A percentile compares a stretch with the other conserved stretches of the same genome.
phyloP scores from a whole-genome alignment of 2,113 vertebrate genomes.

The Percina caprodes region DNA sequence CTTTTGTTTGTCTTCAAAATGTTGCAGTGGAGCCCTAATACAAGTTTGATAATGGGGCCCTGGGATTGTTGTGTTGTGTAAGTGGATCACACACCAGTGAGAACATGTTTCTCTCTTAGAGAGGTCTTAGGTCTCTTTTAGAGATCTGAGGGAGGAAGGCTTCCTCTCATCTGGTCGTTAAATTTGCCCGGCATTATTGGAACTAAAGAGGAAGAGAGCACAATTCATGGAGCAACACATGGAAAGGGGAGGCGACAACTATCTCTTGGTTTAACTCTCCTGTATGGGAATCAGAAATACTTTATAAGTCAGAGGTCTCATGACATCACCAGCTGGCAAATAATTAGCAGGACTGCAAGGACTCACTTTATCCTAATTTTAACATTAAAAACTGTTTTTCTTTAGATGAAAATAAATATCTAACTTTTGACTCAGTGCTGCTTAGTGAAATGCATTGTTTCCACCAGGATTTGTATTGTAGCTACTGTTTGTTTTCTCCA shows the following conservation, averaged over 20 bases:
- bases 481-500: no score
- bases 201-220: neutral
- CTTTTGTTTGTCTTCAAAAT: neutral
- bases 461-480: neutral
- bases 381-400: neutral
- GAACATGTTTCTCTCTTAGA: slow-evolving; percentile 13
- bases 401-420: neutral
- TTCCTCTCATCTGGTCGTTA: neutral
- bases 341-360: neutral
- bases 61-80: slow-evolving; percentile 25
- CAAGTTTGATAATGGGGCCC: neutral
- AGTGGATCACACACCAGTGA: slow-evolving; percentile 24
- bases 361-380: neutral
- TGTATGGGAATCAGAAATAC: neutral
- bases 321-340: neutral
- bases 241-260: no score
- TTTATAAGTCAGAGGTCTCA: neutral
- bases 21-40: neutral
- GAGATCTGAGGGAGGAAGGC: neutral
- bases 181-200: neutral
- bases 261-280: neutral
- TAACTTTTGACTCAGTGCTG: neutral
- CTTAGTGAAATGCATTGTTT: neutral
- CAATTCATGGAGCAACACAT: neutral
- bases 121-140: neutral